Evolutionary conservation across 2,113 vertebrate genomes (phyloP), one percentile per base, ranked within the genome.

Genomic region (Corythornis madagascariensis): DNA sequence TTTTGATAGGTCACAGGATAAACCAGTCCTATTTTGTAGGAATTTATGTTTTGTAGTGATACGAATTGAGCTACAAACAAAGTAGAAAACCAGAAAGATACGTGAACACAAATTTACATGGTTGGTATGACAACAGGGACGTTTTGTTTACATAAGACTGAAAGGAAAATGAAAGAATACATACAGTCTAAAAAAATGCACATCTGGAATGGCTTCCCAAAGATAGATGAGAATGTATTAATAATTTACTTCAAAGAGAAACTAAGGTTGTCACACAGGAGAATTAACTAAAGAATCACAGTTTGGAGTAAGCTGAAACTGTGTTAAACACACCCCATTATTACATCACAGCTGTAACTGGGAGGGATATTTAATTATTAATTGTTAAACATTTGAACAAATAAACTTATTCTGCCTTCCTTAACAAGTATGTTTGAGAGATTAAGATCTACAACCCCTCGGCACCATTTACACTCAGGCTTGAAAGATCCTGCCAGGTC

Each of bases 81-180:
- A 95, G 78, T 1, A 64, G 74, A 73, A 74, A 83, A 52, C 28
- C 42, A 78, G 73, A 43, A 53, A 92, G 84, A 93, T 61, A 79
- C 6, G 20, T 2, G 14, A 92, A 77, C 76, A 78, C 67, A 78
- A 76, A 95, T 96, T 78, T 85, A 85, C 79, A 88, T 60, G 67
- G 95, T 92, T 96, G 92, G 87, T 91, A 95, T 94, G 93, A 91
- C 92, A 94, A 95, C 95, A 80, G 71, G 86, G 77, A 82, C 93
- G 91, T 94, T 97, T 96, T 96, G 89, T 93, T 93, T 88, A 95
- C 95, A 97, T 96, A 96, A 97, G 89, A 75, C 74, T 85, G 86
- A 89, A 85, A 35, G 56, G 67, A 95, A 52, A 90, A 85, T 53
- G 78, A 72, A 88, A 85, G 77, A 89, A 90, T 35, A 66, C 0